A percentile compares a stretch with the other conserved stretches of the same genome.
Evolutionary conservation across 2,113 vertebrate species (phyloP).

Genomic region (Toxostoma redivivum): DNA sequence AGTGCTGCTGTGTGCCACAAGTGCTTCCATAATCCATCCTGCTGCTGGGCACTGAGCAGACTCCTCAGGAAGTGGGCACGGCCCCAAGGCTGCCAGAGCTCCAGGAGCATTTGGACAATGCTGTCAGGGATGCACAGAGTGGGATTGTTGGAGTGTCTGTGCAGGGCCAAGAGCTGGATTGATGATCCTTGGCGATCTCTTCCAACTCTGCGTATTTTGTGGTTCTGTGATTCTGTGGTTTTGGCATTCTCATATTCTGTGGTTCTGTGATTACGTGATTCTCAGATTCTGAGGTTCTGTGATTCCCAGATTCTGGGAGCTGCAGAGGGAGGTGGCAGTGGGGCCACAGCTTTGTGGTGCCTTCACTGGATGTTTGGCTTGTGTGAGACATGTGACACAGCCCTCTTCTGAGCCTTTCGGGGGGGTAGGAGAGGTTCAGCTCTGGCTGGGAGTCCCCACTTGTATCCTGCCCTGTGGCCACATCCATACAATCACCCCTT

Average conservation of each 20-base stretch:
- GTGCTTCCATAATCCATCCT: background rate
- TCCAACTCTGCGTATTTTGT: background rate
- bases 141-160: background rate
- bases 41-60: background rate
- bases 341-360: background rate
- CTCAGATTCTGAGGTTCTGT: background rate
- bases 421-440: background rate
- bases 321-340: background rate
- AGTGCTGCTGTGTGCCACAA: rapidly evolving
- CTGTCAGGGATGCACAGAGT: background rate
- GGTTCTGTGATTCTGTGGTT: background rate
- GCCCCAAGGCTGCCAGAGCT: background rate
- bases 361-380: background rate
- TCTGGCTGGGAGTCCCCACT: background rate
- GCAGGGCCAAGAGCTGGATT: background rate
- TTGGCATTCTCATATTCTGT: background rate
- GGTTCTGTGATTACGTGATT: background rate
- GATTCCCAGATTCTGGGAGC: background rate
- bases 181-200: background rate
- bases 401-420: background rate
- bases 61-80: background rate
- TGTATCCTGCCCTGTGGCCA: background rate
- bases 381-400: rapidly evolving
- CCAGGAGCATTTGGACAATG: rapidly evolving
- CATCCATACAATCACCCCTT: background rate